Base-by-base conservation (phyloP, 2,888 invertebrate genomes). In the Drosophila putrida region DNA sequence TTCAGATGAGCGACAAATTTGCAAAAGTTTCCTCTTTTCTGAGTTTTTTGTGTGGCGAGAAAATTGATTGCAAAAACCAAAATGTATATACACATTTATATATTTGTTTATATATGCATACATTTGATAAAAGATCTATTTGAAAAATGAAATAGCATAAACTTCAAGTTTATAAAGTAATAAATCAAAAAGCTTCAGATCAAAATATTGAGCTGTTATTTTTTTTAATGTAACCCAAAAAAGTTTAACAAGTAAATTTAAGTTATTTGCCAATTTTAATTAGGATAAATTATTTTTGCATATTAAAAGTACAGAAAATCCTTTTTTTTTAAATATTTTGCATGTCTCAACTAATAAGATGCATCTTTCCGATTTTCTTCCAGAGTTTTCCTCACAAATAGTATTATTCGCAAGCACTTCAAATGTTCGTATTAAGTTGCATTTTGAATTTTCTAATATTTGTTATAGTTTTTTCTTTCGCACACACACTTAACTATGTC, bases 401-500 rank as follows among this genome's bases (percentile, higher is more conserved):
- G 55, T 54, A 60, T 27, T 44, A 15, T 43, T 54, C 25, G 39
- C 36, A 41, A 35, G 43, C 25, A 54, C 39, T 71, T 70, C 33
- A 46, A 44, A 38, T 50, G 31, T 27, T 36, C 43, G 54, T 41
- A 51, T 68, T 39, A 60, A 71, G 66, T 62, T 61, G 69, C 75
- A 54, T 35, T 57, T 62, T 35, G 2, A 31, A 44, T 41, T 66
- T 69, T 58, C 54, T 33, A 54, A 41, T n/a, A 46, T 35, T 47
- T 47, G 20, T 20, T 20, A 20, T 2, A 33, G 27, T 41, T 54
- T 38, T 57, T 39, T 58, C 53, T 64, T 49, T 59, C 13, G 43
- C 53, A 68, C 61, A 75, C 60, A 71, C 77, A 83, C 71, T 88
- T 85, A 66, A 70, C 71, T 61, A 47, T 70, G 80, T 85, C 88